Conservation (phyloP, 2,113 vertebrate genomes). For the Gymnarchus niloticus region DNA sequence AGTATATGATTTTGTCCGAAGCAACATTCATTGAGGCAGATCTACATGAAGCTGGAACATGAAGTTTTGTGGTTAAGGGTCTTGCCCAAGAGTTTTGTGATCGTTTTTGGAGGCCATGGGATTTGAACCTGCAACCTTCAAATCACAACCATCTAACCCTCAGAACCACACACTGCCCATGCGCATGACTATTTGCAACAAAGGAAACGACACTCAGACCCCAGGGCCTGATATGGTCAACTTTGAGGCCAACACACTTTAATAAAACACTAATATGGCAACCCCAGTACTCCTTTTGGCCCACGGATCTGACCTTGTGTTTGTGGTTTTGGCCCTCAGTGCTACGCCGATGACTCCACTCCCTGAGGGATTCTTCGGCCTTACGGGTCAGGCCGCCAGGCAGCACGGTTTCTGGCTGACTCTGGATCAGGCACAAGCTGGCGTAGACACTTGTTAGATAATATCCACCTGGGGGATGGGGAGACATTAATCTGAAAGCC, state of each 20-base stretch:
- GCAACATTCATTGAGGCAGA: no score
- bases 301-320: conserved; percentile 35
- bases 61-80: no score
- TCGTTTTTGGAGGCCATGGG: no score
- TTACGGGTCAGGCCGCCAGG: conserved; percentile 29
- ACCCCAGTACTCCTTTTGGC: no score
- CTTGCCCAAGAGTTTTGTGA: no score
- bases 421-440: conserved; percentile 47
- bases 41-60: no score
- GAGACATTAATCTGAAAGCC: no score
- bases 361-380: conserved; percentile 42
- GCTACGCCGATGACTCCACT: conserved; percentile 44
- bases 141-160: no score
- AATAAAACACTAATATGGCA: not conserved
- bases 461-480: conserved; percentile 40
- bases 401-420: conserved; percentile 29
- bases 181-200: conserved; percentile 40
- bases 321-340: conserved; percentile 32
- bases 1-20: no score
- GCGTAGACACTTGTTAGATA: conserved; percentile 53
- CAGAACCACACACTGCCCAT: no score
- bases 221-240: conserved; percentile 1
- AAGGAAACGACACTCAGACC: not conserved
- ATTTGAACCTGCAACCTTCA: no score
- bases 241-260: not conserved